Evolutionary conservation across 2,888 invertebrate genomes (phyloP).

Genomic region (Bombylius major): DNA sequence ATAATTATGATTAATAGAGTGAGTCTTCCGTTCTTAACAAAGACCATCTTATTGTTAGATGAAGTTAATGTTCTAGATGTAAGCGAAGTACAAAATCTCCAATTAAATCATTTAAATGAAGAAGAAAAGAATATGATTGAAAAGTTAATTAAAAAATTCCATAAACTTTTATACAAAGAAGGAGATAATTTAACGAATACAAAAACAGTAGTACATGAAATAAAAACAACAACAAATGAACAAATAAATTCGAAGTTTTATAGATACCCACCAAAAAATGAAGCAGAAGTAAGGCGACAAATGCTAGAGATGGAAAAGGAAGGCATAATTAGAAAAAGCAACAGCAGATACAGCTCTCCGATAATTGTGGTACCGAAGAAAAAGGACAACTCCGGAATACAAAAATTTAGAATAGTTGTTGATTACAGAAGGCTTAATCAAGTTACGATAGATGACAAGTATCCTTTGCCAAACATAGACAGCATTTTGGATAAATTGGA

Average conservation of each 20-base stretch:
- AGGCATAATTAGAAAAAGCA: slow-evolving; percentile 10
- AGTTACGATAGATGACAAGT: slow-evolving; percentile 8
- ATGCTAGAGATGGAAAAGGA: slow-evolving; percentile 10
- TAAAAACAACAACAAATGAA: slow-evolving; percentile 3
- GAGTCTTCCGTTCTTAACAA: slow-evolving; percentile 3
- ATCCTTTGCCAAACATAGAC: slow-evolving; percentile 8
- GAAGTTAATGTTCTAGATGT: slow-evolving; percentile 8
- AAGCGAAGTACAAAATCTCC: not conserved
- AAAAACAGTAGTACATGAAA: not conserved
- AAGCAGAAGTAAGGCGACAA: slow-evolving; percentile 5
- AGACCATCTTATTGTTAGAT: not conserved
- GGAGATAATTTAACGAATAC: slow-evolving; percentile 5
- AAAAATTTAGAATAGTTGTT: slow-evolving; percentile 9
- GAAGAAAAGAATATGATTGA: not conserved
- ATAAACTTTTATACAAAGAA: slow-evolving; percentile 2
- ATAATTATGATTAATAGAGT: not conserved
- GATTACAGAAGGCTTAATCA: slow-evolving; percentile 10
- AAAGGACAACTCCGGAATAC: slow-evolving; percentile 7
- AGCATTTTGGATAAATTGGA: slow-evolving; percentile 8
- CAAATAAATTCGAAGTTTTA: slow-evolving; percentile 11
- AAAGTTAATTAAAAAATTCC: slow-evolving; percentile 1
- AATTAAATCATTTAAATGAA: slow-evolving; percentile 1
- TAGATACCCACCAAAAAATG: slow-evolving; percentile 5
- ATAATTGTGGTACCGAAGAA: slow-evolving; percentile 8
- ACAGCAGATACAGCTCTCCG: slow-evolving; percentile 7